phyloP scores from a whole-genome alignment of 2,888 invertebrate species.

The Drosophila yooni region DNA sequence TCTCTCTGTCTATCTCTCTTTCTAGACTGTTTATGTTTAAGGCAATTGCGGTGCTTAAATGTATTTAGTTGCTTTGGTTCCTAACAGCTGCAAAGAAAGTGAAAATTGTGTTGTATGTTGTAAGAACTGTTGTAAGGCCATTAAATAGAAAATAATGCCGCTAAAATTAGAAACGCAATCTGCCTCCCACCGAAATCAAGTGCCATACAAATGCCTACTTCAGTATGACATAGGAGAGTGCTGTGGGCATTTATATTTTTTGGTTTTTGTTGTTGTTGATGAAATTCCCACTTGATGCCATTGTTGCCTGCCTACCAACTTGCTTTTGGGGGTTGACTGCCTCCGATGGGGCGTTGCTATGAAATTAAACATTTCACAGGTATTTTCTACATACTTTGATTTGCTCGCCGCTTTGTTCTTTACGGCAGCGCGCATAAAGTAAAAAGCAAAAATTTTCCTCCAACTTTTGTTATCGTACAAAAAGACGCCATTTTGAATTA shows the following conservation, averaged over 20 bases:
- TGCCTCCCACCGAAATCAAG: constrained; percentile 2
- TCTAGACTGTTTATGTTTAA: constrained; percentile 40
- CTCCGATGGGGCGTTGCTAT: constrained; percentile 83
- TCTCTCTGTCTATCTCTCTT: constrained; percentile 7
- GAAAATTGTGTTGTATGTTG: constrained; percentile 3
- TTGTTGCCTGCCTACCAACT: constrained; percentile 37
- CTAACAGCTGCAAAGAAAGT: constrained; percentile 50
- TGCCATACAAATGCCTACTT: constrained; percentile 19
- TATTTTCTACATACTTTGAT: constrained; percentile 77
- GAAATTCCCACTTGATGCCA: constrained; percentile 38
- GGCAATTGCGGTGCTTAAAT: constrained; percentile 72
- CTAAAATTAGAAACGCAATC: constrained; percentile 35
- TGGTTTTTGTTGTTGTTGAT: constrained; percentile 26
- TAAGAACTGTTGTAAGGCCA: constrained; percentile 3
- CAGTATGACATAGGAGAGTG: not conserved
- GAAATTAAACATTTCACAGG: constrained; percentile 82
- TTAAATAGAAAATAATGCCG: constrained; percentile 21
- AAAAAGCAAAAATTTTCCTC: constrained; percentile 3
- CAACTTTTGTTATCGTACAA: constrained; percentile 32
- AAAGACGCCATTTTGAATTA: constrained; percentile 67
- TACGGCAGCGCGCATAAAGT: constrained; percentile 14
- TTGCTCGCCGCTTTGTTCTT: constrained; percentile 70
- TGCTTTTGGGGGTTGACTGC: constrained; percentile 52
- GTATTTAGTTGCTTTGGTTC: constrained; percentile 46
- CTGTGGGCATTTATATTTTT: constrained; percentile 17